Evolutionary conservation across 2,888 invertebrate species (phyloP).

Genomic region (Saturnia pavonia): DNA sequence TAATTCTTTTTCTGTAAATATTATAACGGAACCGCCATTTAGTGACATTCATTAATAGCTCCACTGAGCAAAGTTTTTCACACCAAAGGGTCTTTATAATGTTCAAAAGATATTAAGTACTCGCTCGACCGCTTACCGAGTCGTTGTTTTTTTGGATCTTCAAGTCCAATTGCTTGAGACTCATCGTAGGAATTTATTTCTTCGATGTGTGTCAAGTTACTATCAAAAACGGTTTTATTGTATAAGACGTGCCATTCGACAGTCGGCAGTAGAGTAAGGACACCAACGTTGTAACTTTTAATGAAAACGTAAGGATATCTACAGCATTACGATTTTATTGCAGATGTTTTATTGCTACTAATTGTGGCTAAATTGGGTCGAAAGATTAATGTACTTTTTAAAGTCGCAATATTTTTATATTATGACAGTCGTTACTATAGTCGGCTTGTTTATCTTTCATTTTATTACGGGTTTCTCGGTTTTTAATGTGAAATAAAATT

Average conservation of each 20-base stretch:
- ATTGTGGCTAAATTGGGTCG: conserved; percentile 53
- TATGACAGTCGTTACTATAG: neutral
- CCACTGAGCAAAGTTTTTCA: neutral
- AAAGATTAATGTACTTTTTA: conserved; percentile 34
- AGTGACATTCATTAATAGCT: neutral
- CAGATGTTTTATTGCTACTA: conserved; percentile 37
- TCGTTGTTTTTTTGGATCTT: conserved; percentile 29
- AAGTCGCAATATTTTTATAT: conserved; percentile 21
- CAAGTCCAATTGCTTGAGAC: conserved; percentile 28
- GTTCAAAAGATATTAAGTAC: conserved; percentile 22
- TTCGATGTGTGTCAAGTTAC: conserved; percentile 70
- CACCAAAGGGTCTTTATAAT: neutral
- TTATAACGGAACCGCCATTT: neutral
- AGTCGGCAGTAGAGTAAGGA: conserved; percentile 50
- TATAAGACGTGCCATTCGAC: conserved; percentile 57
- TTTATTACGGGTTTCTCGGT: neutral
- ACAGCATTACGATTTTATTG: conserved; percentile 42
- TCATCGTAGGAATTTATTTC: conserved; percentile 41
- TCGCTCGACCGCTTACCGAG: conserved; percentile 13
- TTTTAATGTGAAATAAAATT: neutral
- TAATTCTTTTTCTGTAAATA: neutral
- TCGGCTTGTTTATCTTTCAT: neutral
- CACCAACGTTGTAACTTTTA: conserved; percentile 59
- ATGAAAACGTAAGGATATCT: conserved; percentile 62
- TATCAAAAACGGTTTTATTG: conserved; percentile 66